Conservation (phyloP, 2,888 invertebrate genomes). For the Drosophila neutralis region DNA sequence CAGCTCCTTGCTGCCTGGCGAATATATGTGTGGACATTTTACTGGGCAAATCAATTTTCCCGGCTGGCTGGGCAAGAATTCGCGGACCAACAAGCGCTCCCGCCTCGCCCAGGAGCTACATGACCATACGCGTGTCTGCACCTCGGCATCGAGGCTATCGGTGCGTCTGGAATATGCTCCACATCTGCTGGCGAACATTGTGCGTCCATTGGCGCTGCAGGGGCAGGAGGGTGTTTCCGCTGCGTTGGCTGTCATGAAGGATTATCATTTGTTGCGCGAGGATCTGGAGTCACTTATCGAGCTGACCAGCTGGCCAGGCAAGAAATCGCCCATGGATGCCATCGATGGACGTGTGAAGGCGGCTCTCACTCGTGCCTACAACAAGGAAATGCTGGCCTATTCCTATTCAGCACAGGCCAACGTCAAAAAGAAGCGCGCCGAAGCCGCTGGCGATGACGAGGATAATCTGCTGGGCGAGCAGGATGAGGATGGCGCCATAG, state of each 20-base stretch:
- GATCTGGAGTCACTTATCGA: constrained; percentile 96
- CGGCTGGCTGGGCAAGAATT: constrained; percentile 98
- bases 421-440: constrained; percentile 87
- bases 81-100: constrained; percentile 91
- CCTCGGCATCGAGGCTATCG: constrained; percentile 92
- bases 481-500: constrained; percentile 74
- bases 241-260: constrained; percentile 90
- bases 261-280: constrained; percentile 94
- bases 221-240: constrained; percentile 90
- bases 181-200: constrained; percentile 90
- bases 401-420: constrained; percentile 90
- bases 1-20: constrained; percentile 96
- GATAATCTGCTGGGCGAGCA: constrained; percentile 84
- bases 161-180: constrained; percentile 95
- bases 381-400: constrained; percentile 91
- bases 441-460: constrained; percentile 84
- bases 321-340: constrained; percentile 90
- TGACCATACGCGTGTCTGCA: constrained; percentile 93
- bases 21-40: constrained; percentile 92
- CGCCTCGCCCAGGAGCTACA: constrained; percentile 93
- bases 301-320: constrained; percentile 92
- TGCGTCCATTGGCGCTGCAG: constrained; percentile 90
- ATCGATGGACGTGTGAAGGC: constrained; percentile 95
- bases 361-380: constrained; percentile 96
- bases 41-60: constrained; percentile 95